Percentiles rank a stretch among this genome's conserved stretches.
phyloP scores from a whole-genome alignment of 2,797 vertebrate genomes.

The Anguilla marmorata region DNA sequence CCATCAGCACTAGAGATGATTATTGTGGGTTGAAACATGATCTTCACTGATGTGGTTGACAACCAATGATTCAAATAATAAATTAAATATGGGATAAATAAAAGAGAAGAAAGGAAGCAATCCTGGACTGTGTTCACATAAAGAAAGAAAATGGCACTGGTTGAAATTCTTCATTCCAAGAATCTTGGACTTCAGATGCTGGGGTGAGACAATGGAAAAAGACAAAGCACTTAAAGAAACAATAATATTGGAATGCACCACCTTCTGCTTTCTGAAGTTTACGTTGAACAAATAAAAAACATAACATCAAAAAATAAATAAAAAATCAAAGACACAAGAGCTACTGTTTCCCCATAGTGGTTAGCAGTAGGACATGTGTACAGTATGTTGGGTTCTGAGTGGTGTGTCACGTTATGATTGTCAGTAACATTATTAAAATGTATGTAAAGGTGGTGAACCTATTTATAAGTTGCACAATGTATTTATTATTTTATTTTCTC shows the following conservation, averaged over 20 bases:
- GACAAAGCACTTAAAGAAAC: conserved; percentile 61
- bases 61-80: background rate
- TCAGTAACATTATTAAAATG: conserved; percentile 81
- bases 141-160: background rate
- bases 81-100: background rate
- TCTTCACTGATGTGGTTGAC: background rate
- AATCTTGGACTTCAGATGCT: conserved; percentile 30
- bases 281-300: conserved; percentile 30
- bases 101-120: background rate
- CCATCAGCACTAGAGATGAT: background rate
- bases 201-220: conserved; percentile 46
- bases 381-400: conserved; percentile 52
- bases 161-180: background rate
- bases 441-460: conserved; percentile 89
- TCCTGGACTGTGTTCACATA: background rate
- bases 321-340: conserved; percentile 33
- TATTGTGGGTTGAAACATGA: background rate
- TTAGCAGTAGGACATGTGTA: conserved; percentile 39
- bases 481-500: conserved; percentile 99
- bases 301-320: background rate
- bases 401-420: conserved; percentile 76
- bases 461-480: conserved; percentile 98
- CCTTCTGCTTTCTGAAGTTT: conserved; percentile 43
- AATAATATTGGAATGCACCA: conserved; percentile 8
- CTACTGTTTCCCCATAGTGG: conserved; percentile 54